Base-by-base conservation (phyloP, 1,140 invertebrate genomes). In the Cydia amplana region DNA sequence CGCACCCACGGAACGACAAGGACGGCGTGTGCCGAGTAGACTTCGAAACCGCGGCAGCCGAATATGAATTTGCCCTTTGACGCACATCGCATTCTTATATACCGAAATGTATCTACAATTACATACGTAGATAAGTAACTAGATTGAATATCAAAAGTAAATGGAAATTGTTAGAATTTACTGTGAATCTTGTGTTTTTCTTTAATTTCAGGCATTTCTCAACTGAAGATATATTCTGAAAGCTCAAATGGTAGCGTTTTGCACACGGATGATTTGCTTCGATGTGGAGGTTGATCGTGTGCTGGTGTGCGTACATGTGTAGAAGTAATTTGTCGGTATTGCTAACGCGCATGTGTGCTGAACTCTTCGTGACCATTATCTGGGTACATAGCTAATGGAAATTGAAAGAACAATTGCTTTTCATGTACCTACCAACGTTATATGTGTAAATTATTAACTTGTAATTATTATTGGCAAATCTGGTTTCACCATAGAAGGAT, bases 271-370 rank as follows among this genome's bases (percentile, higher is more conserved):
- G 49, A 55, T 28, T 2, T 4, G 43, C 70, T 51, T 60, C 40
- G 49, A 73, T 85, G 82, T 81, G 80, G 81, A 82, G 81, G 82
- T 80, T 82, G 79, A 78, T 72, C 25, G 36, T 25, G 43, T 74
- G 60, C 75, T 75, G 28, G 80, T 78, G 78, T 77, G 80, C 55
- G 82, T 70, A 72, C 23, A 49, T n/a, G 81, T 78, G 65, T 78
- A 77, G 78, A 76, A 73, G 75, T 72, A 60, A 74, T 51, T 40
- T 72, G 60, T 70, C 67, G n/a, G 55, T 51, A 25, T 64, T 28
- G 25, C 28, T 49, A 16, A 12, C 49, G 65, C 25, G 64, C 14
- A 32, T 49, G 65, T 76, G 75, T 72, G 75, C 51, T 67, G 67
- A 20, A 55, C 6, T 32, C 74, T 36, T 16, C 74, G 74, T 76